Evolutionary conservation across 2,113 vertebrate species (phyloP).

Genomic region (Rutilus rutilus): DNA sequence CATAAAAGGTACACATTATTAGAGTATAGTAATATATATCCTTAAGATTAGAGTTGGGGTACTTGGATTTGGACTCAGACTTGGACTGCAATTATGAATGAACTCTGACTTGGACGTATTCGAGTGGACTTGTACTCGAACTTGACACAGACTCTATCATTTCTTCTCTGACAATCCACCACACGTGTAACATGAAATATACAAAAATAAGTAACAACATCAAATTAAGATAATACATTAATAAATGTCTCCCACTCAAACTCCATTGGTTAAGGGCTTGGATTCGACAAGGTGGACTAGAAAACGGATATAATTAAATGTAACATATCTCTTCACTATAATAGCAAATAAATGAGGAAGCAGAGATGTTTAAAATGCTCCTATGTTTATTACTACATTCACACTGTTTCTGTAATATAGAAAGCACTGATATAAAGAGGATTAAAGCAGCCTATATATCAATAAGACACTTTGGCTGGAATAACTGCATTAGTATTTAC

Average conservation of each 20-base stretch:
- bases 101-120: too few species aligned
- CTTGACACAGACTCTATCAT: too few species aligned
- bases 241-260: too few species aligned
- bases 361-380: constrained; percentile 13
- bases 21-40: neutral
- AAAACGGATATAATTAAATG: constrained; percentile 14
- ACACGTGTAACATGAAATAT: too few species aligned
- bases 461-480: constrained; percentile 55
- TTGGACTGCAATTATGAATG: too few species aligned
- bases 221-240: too few species aligned
- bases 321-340: constrained; percentile 1
- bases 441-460: constrained; percentile 59
- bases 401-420: constrained; percentile 50
- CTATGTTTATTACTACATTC: constrained; percentile 27
- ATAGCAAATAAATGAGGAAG: neutral
- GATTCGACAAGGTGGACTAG: neutral
- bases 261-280: too few species aligned
- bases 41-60: neutral
- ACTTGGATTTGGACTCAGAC: too few species aligned
- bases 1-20: neutral
- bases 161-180: too few species aligned
- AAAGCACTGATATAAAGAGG: constrained; percentile 53
- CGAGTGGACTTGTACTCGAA: too few species aligned
- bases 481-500: constrained; percentile 64
- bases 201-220: too few species aligned